Evolutionary conservation across 2,888 invertebrate genomes (phyloP).

Genomic region (Conomelus anceps): DNA sequence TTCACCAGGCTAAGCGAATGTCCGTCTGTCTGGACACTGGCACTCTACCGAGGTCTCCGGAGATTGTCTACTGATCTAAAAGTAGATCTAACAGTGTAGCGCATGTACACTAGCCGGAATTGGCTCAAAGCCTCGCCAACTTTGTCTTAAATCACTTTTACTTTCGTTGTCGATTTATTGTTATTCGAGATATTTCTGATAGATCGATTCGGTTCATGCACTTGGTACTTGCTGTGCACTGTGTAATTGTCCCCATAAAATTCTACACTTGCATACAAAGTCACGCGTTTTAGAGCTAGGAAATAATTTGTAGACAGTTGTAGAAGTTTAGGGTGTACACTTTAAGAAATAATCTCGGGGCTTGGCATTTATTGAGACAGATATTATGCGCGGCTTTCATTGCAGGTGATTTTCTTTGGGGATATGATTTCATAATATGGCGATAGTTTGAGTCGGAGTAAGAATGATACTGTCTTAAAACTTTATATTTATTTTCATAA

Average conservation of each 20-base stretch:
- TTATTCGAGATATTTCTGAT: background rate
- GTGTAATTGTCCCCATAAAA: background rate
- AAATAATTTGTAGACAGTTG: background rate
- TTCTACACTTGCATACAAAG: background rate
- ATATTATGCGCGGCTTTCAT: background rate
- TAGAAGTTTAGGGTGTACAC: too few species aligned
- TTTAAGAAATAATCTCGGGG: background rate
- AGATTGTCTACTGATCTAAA: background rate
- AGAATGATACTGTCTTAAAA: too few species aligned
- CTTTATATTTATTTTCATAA: too few species aligned
- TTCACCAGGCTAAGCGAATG: too few species aligned
- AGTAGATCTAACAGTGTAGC: background rate
- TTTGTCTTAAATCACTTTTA: background rate
- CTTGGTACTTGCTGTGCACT: background rate
- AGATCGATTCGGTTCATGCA: background rate
- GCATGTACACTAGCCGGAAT: background rate
- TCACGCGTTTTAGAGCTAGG: background rate
- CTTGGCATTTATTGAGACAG: background rate
- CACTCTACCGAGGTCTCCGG: background rate
- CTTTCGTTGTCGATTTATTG: background rate
- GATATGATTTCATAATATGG: too few species aligned
- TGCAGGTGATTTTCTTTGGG: background rate
- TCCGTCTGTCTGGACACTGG: background rate
- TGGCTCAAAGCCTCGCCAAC: background rate
- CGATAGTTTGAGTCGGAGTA: too few species aligned